These are phyloP conservation scores for Balanococcus diminutus DNA, from an alignment of 2,888 invertebrate species.

Conservation along the genomic window DNA sequence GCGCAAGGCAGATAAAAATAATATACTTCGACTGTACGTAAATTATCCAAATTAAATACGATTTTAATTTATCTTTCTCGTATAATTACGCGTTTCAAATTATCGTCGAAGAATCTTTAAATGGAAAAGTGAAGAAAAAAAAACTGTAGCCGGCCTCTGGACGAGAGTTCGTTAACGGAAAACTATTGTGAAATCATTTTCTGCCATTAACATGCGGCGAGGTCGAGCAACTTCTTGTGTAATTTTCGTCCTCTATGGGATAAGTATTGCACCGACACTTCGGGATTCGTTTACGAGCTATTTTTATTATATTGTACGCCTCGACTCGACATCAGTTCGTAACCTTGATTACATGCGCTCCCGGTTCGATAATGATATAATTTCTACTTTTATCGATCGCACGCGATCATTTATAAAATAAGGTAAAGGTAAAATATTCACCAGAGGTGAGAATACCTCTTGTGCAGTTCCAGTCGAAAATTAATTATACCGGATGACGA, in stretches of 20 bases:
- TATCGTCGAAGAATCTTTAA: background rate
- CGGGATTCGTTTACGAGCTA: slow-evolving; percentile 50
- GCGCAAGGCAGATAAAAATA: too few species aligned
- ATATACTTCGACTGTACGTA: background rate
- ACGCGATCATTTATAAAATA: slow-evolving; percentile 3
- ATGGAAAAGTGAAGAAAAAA: slow-evolving; percentile 12
- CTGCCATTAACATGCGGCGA: slow-evolving; percentile 52
- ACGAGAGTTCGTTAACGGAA: slow-evolving; percentile 51
- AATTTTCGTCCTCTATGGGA: slow-evolving; percentile 51
- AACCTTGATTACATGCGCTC: slow-evolving; percentile 44
- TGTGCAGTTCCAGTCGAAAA: background rate
- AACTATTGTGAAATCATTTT: slow-evolving; percentile 49
- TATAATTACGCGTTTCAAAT: background rate
- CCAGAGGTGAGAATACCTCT: background rate
- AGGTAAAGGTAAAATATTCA: background rate
- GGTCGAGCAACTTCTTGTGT: slow-evolving; percentile 52
- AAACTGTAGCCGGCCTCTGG: slow-evolving; percentile 36
- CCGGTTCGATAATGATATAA: slow-evolving; percentile 38
- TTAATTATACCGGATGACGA: background rate
- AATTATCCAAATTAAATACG: background rate
- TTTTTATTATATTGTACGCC: slow-evolving; percentile 42
- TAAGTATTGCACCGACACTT: slow-evolving; percentile 48
- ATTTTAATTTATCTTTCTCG: background rate
- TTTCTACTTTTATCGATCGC: slow-evolving; percentile 37
- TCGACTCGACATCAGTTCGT: slow-evolving; percentile 37